Conservation (phyloP, 2,113 vertebrate species). For the Ovis canadensis region DNA sequence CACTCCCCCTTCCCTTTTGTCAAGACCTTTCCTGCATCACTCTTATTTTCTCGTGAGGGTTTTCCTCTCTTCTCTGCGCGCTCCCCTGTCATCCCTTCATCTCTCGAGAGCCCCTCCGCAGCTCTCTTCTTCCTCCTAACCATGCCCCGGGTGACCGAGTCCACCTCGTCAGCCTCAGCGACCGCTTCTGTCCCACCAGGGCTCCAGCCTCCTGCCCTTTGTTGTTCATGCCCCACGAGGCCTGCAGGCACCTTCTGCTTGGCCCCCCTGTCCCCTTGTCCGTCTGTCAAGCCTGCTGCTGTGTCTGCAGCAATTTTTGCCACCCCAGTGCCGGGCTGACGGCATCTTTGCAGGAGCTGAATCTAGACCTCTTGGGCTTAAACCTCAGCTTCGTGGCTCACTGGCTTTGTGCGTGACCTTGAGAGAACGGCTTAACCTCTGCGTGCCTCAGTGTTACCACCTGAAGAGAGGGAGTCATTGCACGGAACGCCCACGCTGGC, state of each 20-base stretch:
- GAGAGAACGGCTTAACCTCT: neutral
- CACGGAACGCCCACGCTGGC: neutral
- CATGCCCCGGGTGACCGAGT: fast-evolving
- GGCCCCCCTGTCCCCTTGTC: fast-evolving
- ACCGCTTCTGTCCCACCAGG: fast-evolving
- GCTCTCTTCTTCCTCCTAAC: fast-evolving
- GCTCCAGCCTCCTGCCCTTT: neutral
- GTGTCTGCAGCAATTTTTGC: neutral
- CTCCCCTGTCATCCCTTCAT: neutral
- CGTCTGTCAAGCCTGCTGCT: neutral
- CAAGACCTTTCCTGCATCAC: neutral
- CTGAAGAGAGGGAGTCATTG: neutral
- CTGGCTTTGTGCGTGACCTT: neutral
- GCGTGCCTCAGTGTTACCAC: neutral
- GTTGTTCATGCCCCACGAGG: neutral
- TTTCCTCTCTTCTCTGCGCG: neutral
- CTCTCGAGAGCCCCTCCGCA: neutral
- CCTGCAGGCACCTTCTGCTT: neutral
- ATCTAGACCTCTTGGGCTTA: neutral
- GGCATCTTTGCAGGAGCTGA: neutral
- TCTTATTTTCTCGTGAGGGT: neutral
- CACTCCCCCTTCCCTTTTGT: fast-evolving
- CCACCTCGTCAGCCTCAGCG: fast-evolving
- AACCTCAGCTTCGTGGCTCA: neutral
- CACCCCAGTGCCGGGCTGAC: fast-evolving